Base-by-base conservation (phyloP, 2,113 vertebrate species). In the Vulpes lagopus region DNA sequence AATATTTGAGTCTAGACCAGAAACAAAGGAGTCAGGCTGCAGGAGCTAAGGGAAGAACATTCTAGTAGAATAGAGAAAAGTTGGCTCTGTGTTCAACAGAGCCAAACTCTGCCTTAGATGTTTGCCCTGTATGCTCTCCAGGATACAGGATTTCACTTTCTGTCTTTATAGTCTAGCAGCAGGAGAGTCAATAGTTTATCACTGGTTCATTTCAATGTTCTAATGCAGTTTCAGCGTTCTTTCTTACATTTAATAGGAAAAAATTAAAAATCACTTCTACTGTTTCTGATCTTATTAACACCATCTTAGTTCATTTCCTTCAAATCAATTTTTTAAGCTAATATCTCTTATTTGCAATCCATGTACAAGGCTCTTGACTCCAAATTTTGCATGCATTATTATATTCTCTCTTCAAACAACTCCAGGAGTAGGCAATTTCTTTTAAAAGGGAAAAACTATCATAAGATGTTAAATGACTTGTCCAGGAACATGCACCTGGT, bases 301-400 rank as follows among this genome's bases (percentile, higher is more conserved):
- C 25, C 38, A 49, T 73, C 32, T 67, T 67, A 85, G 67, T 96
- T 17, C 67, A 83, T 89, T 76, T 76, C 95, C 59, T 93, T 74
- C 78, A 83, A 76, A 65, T 19, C 59, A 67, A 17, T 49, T 89
- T 69, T 57, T 82, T 49, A n/a, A 49, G 65, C 49, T 51, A 51
- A 49, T 71, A 32, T 57, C 73, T 55, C 35, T 60, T 83, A 15
- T 78, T 89, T 59, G 67, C 65, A 20, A 11, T 16, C 8, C 51
- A 5, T 9, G 5, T 76, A 51, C 82, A 64, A 43, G 71, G 23
- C 62, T 53, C 49, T 64, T 76, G 32, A 19, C 79, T 65, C n/a
- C 7, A 43, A n/a, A 11, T 32, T 78, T 69, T 69, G 49, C 19
- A 3, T 51, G 10, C 1, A 35, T 60, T 60, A 16, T 84, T 84